Conservation (phyloP, 2,113 vertebrate genomes). For the Drymodes brunneopygia region DNA sequence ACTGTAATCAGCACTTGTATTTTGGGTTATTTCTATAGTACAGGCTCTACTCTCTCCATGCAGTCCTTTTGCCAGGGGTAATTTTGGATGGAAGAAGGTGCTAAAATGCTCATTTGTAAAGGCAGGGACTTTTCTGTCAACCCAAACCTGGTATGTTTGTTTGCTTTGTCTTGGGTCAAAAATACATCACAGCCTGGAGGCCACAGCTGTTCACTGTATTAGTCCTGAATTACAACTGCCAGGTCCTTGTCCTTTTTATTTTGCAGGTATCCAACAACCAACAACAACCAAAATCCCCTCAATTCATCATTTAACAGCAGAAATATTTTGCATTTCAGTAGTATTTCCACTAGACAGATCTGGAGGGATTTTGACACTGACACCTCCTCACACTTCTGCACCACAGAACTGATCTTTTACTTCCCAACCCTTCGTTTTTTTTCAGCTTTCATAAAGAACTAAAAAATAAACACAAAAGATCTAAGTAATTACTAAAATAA, state of each 20-base stretch:
- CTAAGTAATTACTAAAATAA: not conserved
- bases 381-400: not conserved
- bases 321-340: not conserved
- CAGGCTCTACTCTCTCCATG: not conserved
- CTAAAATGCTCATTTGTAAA: not conserved
- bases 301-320: not conserved
- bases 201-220: not conserved
- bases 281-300: not conserved
- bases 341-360: not conserved
- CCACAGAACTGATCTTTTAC: not conserved
- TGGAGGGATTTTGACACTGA: not conserved
- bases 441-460: not conserved
- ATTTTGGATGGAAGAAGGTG: not conserved
- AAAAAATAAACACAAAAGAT: not conserved
- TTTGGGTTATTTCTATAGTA: not conserved
- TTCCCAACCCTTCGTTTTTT: not conserved
- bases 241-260: not conserved
- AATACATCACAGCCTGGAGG: not conserved
- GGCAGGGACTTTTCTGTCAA: not conserved
- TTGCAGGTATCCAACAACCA: not conserved
- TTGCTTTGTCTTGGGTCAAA: conserved; percentile 1
- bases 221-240: not conserved
- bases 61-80: not conserved
- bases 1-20: not conserved
- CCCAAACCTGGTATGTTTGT: not conserved